Evolutionary conservation across 1,140 invertebrate species (phyloP), one percentile per base, ranked within the genome.

Genomic region (Brachionus rotundiformis): DNA sequence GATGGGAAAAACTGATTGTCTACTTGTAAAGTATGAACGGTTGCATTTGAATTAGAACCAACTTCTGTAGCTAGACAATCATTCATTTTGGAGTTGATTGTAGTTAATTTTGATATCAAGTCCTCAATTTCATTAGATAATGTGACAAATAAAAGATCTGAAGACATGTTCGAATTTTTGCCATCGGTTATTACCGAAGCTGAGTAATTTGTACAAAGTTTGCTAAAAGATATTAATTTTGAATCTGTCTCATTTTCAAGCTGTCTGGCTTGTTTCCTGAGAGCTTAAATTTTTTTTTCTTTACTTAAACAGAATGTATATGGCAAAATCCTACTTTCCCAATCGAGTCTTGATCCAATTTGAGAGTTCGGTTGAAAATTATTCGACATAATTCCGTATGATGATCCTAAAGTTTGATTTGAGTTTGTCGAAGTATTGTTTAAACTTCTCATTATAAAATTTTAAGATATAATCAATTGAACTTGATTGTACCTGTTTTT

Each of bases 161-260:
- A 92, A 79, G 86, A 87, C 23, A 87, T 90, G 5, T 96, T 89
- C 6, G 92, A 92, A 84, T 95, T 94, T 85, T 86, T 87, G 83
- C 27, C 84, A 84, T 63, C 23, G 77, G 49, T 25, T 4, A 63
- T 63, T 6, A 47, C 49, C 16, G 49, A 59, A 31, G 59, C 23
- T 11, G 44, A 80, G 79, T 87, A 87, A 73, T 84, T 88, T 63
- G 94, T 92, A 27, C 94, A 94, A 23, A 98, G 89, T 90, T 98
- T 98, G 87, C 94, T 97, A 85, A 96, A 95, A 13, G 94, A 93
- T 0, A 97, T 94, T 68, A 98, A 88, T 87, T 98, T 98, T 2
- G 95, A 90, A 89, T 98, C 96, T 83, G 98, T 95, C 87, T 98
- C 95, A 91, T 96, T 98, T 90, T 98, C 96, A 29, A 98, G 88